Base-by-base conservation (phyloP, 2,113 vertebrate genomes). In the Thalassoma bifasciatum region DNA sequence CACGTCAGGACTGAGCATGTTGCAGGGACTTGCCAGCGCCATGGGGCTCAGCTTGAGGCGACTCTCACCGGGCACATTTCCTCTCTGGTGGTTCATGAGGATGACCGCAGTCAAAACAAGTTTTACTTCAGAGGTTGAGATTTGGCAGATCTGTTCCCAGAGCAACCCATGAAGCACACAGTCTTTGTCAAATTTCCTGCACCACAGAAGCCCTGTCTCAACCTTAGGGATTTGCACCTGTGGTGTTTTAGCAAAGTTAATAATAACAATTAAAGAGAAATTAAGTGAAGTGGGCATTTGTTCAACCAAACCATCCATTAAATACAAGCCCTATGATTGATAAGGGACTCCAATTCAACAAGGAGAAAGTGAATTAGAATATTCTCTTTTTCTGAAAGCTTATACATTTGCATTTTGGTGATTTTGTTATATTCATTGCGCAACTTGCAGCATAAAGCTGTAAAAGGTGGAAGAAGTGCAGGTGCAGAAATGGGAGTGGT, bases 21-120 rank as follows among this genome's bases (percentile, higher is more conserved):
- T 64, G 21, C 56, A 26, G 75, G 64, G 79, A 76, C 24, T 46
- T 19, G 17, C 14, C 6, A 22, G 36, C 34, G 59, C 57, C 56
- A 58, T 13, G 1, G 36, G 50, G 44, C 36, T 11, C n/a, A 56
- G 52, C 13, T 12, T 60, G 22, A 53, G 44, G 24, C 1, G n/a
- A 21, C 42, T 82, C 75, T 72, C 49, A 13, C 24, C 17, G 69
- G 77, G 50, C 16, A 59, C 10, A 14, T 58, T 66, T 64, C 59
- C 30, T 67, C 61, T 75, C 59, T 58, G 52, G 72, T 61, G 38
- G 47, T 57, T 19, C 26, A 62, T 21, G 50, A 12, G 19, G 9
- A 59, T 42, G 54, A n/a, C 54, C 5, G 2, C 37, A 56, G 17
- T 79, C 57, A 71, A 83, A 84, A 85, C 59, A 70, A 63, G 42